phyloP scores from a whole-genome alignment of 2,888 invertebrate species.

The Noctua comes region DNA sequence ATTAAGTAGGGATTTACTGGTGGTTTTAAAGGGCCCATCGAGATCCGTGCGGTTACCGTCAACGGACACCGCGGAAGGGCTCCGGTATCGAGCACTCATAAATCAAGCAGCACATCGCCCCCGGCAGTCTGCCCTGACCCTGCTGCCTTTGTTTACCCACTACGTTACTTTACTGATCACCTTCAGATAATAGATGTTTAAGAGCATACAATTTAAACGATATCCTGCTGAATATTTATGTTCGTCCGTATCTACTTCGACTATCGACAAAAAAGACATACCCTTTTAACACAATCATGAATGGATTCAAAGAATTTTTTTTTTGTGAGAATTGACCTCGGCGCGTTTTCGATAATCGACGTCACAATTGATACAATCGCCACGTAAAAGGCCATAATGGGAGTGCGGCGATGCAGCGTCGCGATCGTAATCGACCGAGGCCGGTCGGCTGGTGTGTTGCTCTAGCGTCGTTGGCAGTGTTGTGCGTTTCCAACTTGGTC shows the following conservation, averaged over 20 bases:
- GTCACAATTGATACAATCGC: slow-evolving; percentile 83
- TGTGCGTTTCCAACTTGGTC: slow-evolving; percentile 77
- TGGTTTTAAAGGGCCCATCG: slow-evolving; percentile 76
- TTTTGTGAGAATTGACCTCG: slow-evolving; percentile 82
- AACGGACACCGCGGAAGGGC: slow-evolving; percentile 87
- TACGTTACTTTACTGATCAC: slow-evolving; percentile 78
- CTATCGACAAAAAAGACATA: slow-evolving; percentile 73
- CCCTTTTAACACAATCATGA: slow-evolving; percentile 78
- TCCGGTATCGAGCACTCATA: slow-evolving; percentile 85
- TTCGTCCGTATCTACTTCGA: slow-evolving; percentile 68
- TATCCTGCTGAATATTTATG: slow-evolving; percentile 76
- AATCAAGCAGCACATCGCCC: slow-evolving; percentile 86
- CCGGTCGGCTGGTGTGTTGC: slow-evolving; percentile 66
- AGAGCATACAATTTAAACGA: slow-evolving; percentile 72
- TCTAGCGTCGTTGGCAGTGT: slow-evolving; percentile 62
- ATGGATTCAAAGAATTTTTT: slow-evolving; percentile 76
- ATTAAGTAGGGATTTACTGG: slow-evolving; percentile 67
- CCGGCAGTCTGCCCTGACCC: slow-evolving; percentile 81
- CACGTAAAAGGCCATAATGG: slow-evolving; percentile 83
- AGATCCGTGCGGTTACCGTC: slow-evolving; percentile 82
- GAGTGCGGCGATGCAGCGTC: slow-evolving; percentile 78
- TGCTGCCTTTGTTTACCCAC: slow-evolving; percentile 82
- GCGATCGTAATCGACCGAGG: slow-evolving; percentile 77
- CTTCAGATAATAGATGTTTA: slow-evolving; percentile 78
- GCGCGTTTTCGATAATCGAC: slow-evolving; percentile 81